These are phyloP conservation scores for Notocelia uddmanniana DNA, from an alignment of 2,888 invertebrate genomes.

Conservation along the genomic window DNA sequence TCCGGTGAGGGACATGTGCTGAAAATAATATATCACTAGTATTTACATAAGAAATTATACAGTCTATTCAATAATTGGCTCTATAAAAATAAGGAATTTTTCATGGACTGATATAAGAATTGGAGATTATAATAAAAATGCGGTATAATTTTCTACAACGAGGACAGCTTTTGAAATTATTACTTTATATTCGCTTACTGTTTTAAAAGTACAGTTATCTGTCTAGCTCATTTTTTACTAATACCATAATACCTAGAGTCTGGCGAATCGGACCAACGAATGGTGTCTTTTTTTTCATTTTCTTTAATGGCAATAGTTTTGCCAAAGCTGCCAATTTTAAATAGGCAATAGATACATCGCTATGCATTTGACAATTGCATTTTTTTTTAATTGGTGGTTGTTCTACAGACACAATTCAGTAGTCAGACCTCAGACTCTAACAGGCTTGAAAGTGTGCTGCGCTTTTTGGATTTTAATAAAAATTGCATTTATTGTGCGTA, in stretches of 20 bases:
- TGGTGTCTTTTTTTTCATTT: too few relatives aligned
- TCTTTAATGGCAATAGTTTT: too few relatives aligned
- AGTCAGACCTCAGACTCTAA: too few relatives aligned
- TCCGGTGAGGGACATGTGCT: slow-evolving; percentile 44
- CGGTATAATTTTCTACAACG: background rate
- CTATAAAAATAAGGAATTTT: slow-evolving; percentile 14
- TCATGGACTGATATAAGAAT: slow-evolving; percentile 1
- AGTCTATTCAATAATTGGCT: slow-evolving; percentile 29
- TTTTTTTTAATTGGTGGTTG: too few relatives aligned
- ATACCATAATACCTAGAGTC: background rate
- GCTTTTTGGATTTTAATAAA: too few relatives aligned
- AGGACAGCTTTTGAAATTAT: background rate
- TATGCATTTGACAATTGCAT: too few relatives aligned
- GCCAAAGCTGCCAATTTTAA: too few relatives aligned
- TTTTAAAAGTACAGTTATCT: background rate
- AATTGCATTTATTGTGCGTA: too few relatives aligned
- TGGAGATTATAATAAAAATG: background rate
- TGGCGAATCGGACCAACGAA: too few relatives aligned
- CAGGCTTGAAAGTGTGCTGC: too few relatives aligned
- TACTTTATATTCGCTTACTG: background rate
- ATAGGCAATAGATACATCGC: too few relatives aligned
- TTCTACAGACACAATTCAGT: too few relatives aligned
- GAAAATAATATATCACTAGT: slow-evolving; percentile 37
- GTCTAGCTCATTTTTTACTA: background rate
- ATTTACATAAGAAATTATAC: slow-evolving; percentile 44